Percentiles rank a stretch among this genome's conserved stretches.
Evolutionary conservation across 1,140 invertebrate species (phyloP).

Genomic region (Lucilia cuprina): DNA sequence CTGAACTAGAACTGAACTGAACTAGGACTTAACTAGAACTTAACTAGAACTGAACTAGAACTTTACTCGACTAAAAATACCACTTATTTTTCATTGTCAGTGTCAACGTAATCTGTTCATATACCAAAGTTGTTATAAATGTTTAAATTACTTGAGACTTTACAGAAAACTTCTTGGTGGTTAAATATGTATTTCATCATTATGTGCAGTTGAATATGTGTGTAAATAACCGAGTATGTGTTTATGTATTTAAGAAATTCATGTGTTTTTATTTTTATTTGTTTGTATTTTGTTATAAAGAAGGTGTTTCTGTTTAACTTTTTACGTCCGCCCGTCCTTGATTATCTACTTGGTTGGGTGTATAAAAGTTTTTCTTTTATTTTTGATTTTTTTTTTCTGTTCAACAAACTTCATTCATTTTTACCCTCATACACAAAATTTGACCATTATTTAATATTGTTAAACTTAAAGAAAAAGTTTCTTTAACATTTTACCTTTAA

Average conservation of each 20-base stretch:
- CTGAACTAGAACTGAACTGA: too few species aligned
- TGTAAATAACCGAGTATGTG: neutral
- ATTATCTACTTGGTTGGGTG: conserved; percentile 9
- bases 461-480: neutral
- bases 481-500: neutral
- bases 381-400: neutral
- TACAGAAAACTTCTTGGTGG: neutral
- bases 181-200: neutral
- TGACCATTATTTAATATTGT: neutral
- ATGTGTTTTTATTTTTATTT: neutral
- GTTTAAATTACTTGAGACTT: neutral
- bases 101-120: neutral
- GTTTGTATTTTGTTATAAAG: neutral
- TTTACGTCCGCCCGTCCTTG: neutral
- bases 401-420: neutral
- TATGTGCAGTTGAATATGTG: neutral
- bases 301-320: conserved; percentile 17
- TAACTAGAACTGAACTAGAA: too few species aligned
- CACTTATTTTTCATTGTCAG: neutral
- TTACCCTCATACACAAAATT: neutral
- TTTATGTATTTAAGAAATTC: neutral
- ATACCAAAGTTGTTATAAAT: neutral
- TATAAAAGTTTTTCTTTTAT: neutral
- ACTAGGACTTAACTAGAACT: too few species aligned
- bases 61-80: too few species aligned